Conservation (phyloP, 2,113 vertebrate genomes). For the Chauna torquata region DNA sequence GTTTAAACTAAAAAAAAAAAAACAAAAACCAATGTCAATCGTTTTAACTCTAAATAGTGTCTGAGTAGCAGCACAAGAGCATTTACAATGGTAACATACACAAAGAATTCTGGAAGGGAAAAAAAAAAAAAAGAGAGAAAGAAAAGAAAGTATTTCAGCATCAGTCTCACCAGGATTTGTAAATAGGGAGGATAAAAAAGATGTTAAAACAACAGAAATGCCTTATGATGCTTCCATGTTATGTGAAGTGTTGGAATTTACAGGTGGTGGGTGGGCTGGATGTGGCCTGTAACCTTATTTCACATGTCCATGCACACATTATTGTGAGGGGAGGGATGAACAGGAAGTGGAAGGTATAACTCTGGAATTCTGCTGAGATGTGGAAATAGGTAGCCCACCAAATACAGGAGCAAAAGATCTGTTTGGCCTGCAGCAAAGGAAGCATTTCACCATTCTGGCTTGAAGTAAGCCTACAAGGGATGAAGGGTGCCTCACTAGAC, state of each 20-base stretch:
- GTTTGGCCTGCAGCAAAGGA: neutral
- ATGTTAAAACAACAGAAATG: neutral
- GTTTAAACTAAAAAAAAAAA: neutral
- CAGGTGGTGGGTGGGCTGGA: neutral
- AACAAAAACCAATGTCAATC: neutral
- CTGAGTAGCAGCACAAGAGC: neutral
- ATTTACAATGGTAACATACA: neutral
- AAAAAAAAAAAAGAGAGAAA: neutral
- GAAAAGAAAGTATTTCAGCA: constrained; percentile 2
- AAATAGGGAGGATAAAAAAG: neutral
- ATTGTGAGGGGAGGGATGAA: neutral
- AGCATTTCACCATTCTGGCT: neutral
- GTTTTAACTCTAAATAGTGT: constrained; percentile 16
- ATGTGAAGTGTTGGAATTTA: neutral
- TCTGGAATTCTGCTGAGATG: neutral
- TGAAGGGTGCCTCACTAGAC: neutral
- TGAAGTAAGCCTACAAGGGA: neutral
- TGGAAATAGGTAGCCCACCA: neutral
- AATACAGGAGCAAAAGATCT: neutral
- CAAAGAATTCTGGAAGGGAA: neutral
- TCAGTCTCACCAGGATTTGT: constrained; percentile 7
- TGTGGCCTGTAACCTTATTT: neutral
- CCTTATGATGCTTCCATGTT: neutral
- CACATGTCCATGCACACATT: neutral
- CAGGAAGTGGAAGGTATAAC: neutral